phyloP scores from a whole-genome alignment of 2,113 vertebrate genomes.

The Gopherus flavomarginatus region DNA sequence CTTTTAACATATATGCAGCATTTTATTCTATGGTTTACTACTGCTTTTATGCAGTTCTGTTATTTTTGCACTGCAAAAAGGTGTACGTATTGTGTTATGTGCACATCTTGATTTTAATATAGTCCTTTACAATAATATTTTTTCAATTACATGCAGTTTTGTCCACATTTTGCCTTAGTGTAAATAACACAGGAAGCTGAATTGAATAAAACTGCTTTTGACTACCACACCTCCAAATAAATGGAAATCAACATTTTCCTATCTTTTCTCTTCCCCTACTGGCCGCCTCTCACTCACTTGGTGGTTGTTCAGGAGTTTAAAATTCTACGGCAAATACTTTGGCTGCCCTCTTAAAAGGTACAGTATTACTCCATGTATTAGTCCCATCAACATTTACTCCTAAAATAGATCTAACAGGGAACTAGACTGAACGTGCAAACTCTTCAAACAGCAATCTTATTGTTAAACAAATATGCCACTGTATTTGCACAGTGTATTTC shows the following conservation, averaged over 20 bases:
- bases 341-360: background rate
- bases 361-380: background rate
- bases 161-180: background rate
- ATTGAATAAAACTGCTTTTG: background rate
- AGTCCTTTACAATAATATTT: background rate
- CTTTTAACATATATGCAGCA: background rate
- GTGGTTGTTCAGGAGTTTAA: background rate
- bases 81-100: rapidly evolving
- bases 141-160: background rate
- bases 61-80: background rate
- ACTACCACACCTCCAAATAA: background rate
- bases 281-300: background rate
- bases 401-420: constrained; percentile 35
- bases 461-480: background rate
- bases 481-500: background rate
- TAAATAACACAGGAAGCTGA: background rate
- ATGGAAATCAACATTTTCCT: background rate
- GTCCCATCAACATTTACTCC: background rate
- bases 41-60: background rate
- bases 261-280: background rate
- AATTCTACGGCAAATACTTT: background rate
- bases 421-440: background rate
- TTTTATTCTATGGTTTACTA: background rate
- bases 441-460: background rate
- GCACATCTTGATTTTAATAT: background rate